Percentiles rank a stretch among this genome's conserved stretches.
These are phyloP conservation scores for Eunapius fragilis DNA, from an alignment of 37 sponge, comb jelly and placozoan genomes.

Conservation along the genomic window DNA sequence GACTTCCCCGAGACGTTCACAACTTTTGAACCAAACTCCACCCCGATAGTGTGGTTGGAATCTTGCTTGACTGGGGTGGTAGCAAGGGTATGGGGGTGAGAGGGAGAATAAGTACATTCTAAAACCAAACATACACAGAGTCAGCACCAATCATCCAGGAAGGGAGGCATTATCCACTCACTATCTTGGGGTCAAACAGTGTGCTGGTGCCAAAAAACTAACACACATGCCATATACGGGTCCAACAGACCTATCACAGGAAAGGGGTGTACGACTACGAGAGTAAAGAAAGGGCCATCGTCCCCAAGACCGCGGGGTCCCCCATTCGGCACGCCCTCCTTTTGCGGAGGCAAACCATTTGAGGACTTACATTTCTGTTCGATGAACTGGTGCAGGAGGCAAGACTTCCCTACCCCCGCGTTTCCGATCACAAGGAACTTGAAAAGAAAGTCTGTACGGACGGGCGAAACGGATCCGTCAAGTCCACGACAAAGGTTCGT, in stretches of 20 bases:
- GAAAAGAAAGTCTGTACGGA: constrained; percentile 90
- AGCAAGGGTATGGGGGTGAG: too few species aligned
- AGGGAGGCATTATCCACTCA: too few species aligned
- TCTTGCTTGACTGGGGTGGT: constrained; percentile 98
- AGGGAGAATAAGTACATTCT: neutral
- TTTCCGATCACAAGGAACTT: constrained; percentile 99
- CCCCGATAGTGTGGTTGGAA: constrained; percentile 98
- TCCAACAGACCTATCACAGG: neutral
- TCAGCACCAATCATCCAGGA: too few species aligned
- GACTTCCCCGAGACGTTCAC: constrained; percentile 86
- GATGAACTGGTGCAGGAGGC: constrained; percentile 98
- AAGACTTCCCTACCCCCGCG: constrained; percentile 99
- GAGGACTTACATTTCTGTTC: constrained; percentile 95
- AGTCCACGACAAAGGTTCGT: neutral
- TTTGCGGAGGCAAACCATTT: neutral
- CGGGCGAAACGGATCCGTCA: neutral
- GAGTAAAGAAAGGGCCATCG: too few species aligned
- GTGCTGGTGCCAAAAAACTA: neutral
- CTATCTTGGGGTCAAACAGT: too few species aligned
- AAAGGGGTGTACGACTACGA: neutral
- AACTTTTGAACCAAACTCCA: constrained; percentile 98
- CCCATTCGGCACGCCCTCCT: neutral
- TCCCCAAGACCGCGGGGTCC: too few species aligned
- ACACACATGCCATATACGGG: neutral
- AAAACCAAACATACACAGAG: neutral